A percentile compares a stretch with the other conserved stretches of the same genome.
phyloP scores from a whole-genome alignment of 2,888 invertebrate species.

The Scelioninae gen. 2 region DNA sequence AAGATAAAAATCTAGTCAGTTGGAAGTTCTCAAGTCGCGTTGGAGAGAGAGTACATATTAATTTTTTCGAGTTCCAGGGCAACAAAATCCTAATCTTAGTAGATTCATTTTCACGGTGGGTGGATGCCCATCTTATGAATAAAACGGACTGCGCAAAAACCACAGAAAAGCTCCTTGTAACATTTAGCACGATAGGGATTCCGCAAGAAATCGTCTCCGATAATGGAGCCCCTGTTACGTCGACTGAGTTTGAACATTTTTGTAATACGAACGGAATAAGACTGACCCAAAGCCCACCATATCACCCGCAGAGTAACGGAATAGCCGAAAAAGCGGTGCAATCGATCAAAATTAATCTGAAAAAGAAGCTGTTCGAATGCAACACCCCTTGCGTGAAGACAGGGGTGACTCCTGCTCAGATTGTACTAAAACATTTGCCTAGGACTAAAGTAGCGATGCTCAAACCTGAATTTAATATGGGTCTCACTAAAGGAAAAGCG shows the following conservation, averaged over 20 bases:
- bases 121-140: conserved; percentile 51
- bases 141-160: conserved; percentile 30
- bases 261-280: too few species aligned
- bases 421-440: too few species aligned
- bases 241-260: conserved; percentile 27
- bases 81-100: conserved; percentile 40
- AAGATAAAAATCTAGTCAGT: conserved; percentile 62
- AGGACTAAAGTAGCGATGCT: too few species aligned
- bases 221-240: conserved; percentile 48
- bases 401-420: too few species aligned
- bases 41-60: conserved; percentile 70
- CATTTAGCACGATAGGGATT: conserved; percentile 50
- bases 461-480: too few species aligned
- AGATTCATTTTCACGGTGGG: conserved; percentile 70
- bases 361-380: conserved; percentile 55
- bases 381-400: too few species aligned
- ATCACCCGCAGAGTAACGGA: too few species aligned
- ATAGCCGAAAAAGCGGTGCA: conserved; percentile 59
- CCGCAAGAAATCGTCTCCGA: conserved; percentile 46
- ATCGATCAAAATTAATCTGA: conserved; percentile 56
- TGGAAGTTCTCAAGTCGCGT: conserved; percentile 27
- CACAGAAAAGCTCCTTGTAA: conserved; percentile 26
- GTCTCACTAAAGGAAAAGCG: too few species aligned
- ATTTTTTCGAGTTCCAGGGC: conserved; percentile 65
- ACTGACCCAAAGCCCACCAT: too few species aligned